Evolutionary conservation across 2,888 invertebrate genomes (phyloP), one percentile per base, ranked within the genome.

Genomic region (Cenopis cana): DNA sequence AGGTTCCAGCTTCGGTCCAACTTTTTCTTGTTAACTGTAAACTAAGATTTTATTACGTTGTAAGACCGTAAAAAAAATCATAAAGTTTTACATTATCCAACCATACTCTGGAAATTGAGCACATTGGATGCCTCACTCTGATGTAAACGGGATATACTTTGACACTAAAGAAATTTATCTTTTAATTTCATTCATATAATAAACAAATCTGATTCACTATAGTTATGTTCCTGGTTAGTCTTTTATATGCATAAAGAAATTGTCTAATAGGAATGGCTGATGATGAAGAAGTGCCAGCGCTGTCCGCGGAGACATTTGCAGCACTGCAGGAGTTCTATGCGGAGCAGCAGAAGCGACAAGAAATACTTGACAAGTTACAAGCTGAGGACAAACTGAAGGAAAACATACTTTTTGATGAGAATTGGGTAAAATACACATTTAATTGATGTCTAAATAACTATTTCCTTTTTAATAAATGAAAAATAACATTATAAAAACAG

Each of bases 291-390:
- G 88, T 94, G 0, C 95, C 96, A 0, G 85, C 94, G 57, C 90
- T 98, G 61, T 96, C 97, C 3, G 94, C 95, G 0, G 95, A 96
- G 79, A 96, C 98, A 0, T 94, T 97, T 74, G 94, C 94, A 66
- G 97, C 96, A 0, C 90, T 98, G 0, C 95, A 96, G 78, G 96
- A 97, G 86, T 98, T 98, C 90, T 95, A 97, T 55, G 82, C 87
- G 4, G 97, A 97, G 83, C 96, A 96, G 84, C 90, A 95, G 57
- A 94, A 95, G 78, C 89, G 95, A 55, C 95, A 95, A 78, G 94
- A 94, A 73, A 93, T 94, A 75, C 88, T 95, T 50, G 81, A 88
- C 6, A 91, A 94, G 72, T 79, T 92, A 0, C 92, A 92, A 38
- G 90, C 90, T 49, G 90, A 93, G 64, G 85, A 91, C 36, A 89